These are phyloP conservation scores for Orthosia incerta DNA, from an alignment of 2,888 invertebrate species.

Conservation along the genomic window DNA sequence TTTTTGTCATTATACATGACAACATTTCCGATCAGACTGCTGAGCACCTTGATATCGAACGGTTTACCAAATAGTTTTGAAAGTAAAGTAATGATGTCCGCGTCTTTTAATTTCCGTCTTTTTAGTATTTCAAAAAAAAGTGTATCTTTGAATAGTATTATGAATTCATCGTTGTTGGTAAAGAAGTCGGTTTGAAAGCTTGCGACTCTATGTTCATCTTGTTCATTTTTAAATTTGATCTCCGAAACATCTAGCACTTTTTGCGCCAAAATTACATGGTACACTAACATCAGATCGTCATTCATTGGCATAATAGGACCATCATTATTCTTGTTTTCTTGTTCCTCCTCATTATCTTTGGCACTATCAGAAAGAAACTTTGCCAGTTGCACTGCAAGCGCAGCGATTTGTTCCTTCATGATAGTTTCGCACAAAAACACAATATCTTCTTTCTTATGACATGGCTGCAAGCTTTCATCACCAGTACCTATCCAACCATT, in stretches of 20 bases:
- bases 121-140: slow-evolving; percentile 36
- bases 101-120: slow-evolving; percentile 4
- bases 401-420: slow-evolving; percentile 41
- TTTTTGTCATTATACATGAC: slow-evolving; percentile 23
- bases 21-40: slow-evolving; percentile 39
- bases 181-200: slow-evolving; percentile 47
- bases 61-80: slow-evolving; percentile 19
- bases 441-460: slow-evolving; percentile 29
- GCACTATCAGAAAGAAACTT: slow-evolving; percentile 30
- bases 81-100: background rate
- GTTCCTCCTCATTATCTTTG: background rate
- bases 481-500: slow-evolving; percentile 50
- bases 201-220: slow-evolving; percentile 29
- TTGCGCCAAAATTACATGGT: slow-evolving; percentile 48
- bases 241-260: slow-evolving; percentile 45
- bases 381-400: slow-evolving; percentile 35
- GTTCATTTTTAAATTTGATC: slow-evolving; percentile 18
- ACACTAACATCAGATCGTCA: slow-evolving; percentile 42
- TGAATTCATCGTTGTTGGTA: slow-evolving; percentile 17
- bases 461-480: slow-evolving; percentile 14
- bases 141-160: slow-evolving; percentile 38
- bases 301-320: slow-evolving; percentile 36
- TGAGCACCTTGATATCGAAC: slow-evolving; percentile 13
- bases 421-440: slow-evolving; percentile 34
- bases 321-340: background rate